Percentiles rank a stretch among this genome's conserved stretches.
Conservation (phyloP, 2,888 invertebrate genomes). For the Miltochrista miniata region DNA sequence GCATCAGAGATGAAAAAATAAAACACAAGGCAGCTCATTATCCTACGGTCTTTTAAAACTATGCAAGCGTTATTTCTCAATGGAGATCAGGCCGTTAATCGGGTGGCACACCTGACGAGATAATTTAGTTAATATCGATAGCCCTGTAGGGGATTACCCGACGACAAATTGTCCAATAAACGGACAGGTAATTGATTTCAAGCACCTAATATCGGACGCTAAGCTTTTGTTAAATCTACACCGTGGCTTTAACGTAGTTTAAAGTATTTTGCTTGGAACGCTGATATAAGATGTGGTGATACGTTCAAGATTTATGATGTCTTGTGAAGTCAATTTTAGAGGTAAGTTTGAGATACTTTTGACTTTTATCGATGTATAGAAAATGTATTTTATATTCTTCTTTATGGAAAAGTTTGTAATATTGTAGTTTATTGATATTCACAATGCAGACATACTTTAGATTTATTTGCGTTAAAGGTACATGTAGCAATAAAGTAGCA, state of each 20-base stretch:
- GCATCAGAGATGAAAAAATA: background rate
- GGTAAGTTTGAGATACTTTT: background rate
- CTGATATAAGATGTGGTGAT: slow-evolving; percentile 23
- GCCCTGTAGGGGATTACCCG: slow-evolving; percentile 61
- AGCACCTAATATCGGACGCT: slow-evolving; percentile 63
- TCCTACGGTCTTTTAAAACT: slow-evolving; percentile 8
- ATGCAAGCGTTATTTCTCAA: slow-evolving; percentile 24
- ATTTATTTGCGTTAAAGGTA: no score
- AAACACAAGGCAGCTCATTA: background rate
- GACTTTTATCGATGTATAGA: no score
- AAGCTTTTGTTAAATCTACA: slow-evolving; percentile 45
- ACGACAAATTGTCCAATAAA: slow-evolving; percentile 85
- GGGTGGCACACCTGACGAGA: slow-evolving; percentile 63
- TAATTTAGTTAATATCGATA: slow-evolving; percentile 77
- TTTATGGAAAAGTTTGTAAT: no score
- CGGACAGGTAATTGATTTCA: slow-evolving; percentile 84
- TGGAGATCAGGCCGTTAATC: slow-evolving; percentile 27
- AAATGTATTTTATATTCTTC: no score
- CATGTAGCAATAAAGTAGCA: no score
- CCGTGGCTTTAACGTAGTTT: slow-evolving; percentile 34
- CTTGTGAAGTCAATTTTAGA: slow-evolving; percentile 11
- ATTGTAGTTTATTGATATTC: no score
- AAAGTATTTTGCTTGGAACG: slow-evolving; percentile 26
- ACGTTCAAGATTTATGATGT: slow-evolving; percentile 15
- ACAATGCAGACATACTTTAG: no score